These are phyloP conservation scores for Ifrita kowaldi DNA, from an alignment of 2,113 vertebrate genomes.

Conservation along the genomic window DNA sequence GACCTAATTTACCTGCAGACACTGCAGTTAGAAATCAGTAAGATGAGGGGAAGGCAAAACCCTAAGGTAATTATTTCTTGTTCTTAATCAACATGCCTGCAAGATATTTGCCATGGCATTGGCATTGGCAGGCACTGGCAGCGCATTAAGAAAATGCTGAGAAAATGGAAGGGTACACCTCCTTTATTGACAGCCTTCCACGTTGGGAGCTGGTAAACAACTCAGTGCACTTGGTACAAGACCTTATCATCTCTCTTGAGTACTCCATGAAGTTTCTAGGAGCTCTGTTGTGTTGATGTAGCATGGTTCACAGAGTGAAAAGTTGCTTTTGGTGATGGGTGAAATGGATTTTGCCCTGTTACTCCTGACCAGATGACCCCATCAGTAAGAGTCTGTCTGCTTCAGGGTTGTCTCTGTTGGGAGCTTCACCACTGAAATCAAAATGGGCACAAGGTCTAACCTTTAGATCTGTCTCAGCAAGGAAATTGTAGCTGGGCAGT, in stretches of 20 bases:
- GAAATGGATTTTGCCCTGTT: neutral
- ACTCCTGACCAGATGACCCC: too few relatives aligned
- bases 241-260: neutral
- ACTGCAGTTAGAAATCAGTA: neutral
- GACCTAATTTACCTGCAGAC: neutral
- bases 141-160: neutral
- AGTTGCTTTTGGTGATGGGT: accelerated
- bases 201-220: neutral
- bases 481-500: neutral
- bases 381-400: neutral
- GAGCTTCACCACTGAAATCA: neutral
- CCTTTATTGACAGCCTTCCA: neutral
- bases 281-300: neutral
- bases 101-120: neutral
- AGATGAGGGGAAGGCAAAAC: neutral
- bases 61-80: neutral
- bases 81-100: neutral
- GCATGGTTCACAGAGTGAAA: neutral
- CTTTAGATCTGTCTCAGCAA: neutral
- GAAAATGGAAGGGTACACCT: neutral
- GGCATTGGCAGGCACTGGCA: neutral
- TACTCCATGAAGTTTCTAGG: neutral
- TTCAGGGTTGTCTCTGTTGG: neutral
- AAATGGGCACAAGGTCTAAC: neutral
- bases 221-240: neutral